Base-by-base conservation (phyloP, 2,888 invertebrate species). In the Thera obeliscata region DNA sequence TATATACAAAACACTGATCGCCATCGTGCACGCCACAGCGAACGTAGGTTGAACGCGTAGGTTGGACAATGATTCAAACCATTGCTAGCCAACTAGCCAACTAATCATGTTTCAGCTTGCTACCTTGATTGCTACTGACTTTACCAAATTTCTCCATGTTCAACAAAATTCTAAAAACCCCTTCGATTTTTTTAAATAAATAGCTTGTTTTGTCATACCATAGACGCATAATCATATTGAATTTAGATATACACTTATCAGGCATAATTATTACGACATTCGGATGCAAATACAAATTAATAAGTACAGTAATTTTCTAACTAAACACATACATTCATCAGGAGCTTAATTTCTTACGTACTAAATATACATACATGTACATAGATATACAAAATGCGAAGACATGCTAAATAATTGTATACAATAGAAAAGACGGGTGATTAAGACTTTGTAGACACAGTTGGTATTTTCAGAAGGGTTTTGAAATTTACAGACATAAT, bases 211-310 rank as follows among this genome's bases (percentile, higher is more conserved):
- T 43, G 43, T 46, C 43, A 2, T 0, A 55, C 4, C 1, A 52
- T 38, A 58, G 49, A 64, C 60, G 36, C 64, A 59, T 56, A 71
- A 0, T 74, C 69, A 64, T 67, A 65, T 65, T 66, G 61, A 52
- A 61, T 54, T 66, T 0, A 56, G 7, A 54, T 48, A 58, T 7
- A 73, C 69, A 73, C 35, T 62, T 61, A 64, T 49, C 71, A 69
- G 49, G 64, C 69, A 70, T 43, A 46, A 46, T 46, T 46, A 56
- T 66, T 66, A 73, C 62, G 57, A 73, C 71, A 70, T 73, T 49
- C 7, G 63, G 64, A 71, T 73, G 70, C 71, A 70, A 61, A 66
- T 66, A 71, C 48, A 43, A 55, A 66, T 66, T 58, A 65, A 38
- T 52, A 12, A 38, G 22, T 61, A 61, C 57, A 57, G 38, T 50